Base-by-base conservation (phyloP, 2,888 invertebrate species). In the Rhingia rostrata region DNA sequence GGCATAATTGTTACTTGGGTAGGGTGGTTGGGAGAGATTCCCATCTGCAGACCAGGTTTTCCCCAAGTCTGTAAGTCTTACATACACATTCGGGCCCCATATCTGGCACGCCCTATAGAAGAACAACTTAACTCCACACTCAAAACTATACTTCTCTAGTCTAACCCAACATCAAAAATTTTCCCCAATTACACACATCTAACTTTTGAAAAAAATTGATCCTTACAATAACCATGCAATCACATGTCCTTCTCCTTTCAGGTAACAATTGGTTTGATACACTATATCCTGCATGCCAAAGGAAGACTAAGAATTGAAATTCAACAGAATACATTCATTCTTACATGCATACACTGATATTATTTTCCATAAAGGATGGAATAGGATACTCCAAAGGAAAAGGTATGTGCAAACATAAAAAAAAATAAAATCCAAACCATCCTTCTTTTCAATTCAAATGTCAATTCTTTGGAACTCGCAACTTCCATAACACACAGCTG, bases 311-410 rank as follows among this genome's bases (percentile, higher is more conserved):
- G 32, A 9, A 58, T 33, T 12, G 7, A 30, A 51, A 45, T 49
- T 60, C 58, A 45, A 33, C 60, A 58, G 33, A 43, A 54, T 12
- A 14, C 14, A 12, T 30, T 12, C 22, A 22, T 39, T 69, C 32
- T 0, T 32, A 45, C 54, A 61, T 72, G 72, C 61, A 72, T 53
- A 14, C 45, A 43, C 41, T 70, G 60, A 51, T 53, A 51, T 43
- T 41, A 53, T 35, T 72, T 61, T 63, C 63, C 53, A 63, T 37
- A 63, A 37, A 54, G 45, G 45, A 54, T 10, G 14, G 6, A 58
- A 49, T 54, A 73, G 61, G 61, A 73, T 61, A 53, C 30, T 6
- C 30, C 12, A 2, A 53, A 45, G 30, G 30, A 33, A 35, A 22
- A 63, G 63, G 63, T 73, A 73, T 35, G 61, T 61, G 61, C 14